phyloP scores from a whole-genome alignment of 2,888 invertebrate genomes.

The Dromius quadrimaculatus region DNA sequence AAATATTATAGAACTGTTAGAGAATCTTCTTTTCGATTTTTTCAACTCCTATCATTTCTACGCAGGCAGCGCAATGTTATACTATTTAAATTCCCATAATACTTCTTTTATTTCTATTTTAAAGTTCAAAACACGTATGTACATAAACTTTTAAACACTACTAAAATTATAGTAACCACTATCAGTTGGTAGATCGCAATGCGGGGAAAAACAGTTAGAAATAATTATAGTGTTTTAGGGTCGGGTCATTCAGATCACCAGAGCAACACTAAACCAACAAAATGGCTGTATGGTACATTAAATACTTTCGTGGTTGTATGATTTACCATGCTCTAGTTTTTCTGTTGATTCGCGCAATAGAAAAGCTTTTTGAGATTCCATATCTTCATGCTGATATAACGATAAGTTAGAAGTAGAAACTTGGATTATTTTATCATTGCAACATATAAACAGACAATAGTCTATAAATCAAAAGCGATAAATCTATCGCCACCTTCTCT shows the following conservation, averaged over 20 bases:
- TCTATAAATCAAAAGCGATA: too few relatives aligned
- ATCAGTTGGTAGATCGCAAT: background rate
- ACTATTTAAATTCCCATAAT: too few relatives aligned
- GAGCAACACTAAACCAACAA: background rate
- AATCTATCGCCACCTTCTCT: conserved; percentile 11
- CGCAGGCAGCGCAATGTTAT: too few relatives aligned
- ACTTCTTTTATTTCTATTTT: too few relatives aligned
- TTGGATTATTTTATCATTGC: too few relatives aligned
- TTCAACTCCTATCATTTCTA: too few relatives aligned
- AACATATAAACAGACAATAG: too few relatives aligned
- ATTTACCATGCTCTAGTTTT: conserved; percentile 6
- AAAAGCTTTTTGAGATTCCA: conserved; percentile 6
- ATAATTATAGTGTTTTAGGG: background rate
- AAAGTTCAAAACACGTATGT: too few relatives aligned
- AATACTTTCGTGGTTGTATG: background rate
- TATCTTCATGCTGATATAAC: conserved; percentile 1
- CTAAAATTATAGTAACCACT: background rate
- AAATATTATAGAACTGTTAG: too few relatives aligned
- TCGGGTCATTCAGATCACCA: conserved; percentile 5
- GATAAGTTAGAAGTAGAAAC: too few relatives aligned
- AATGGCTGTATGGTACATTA: background rate
- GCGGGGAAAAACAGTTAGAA: conserved; percentile 4
- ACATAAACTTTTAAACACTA: too few relatives aligned
- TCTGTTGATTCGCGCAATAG: background rate
- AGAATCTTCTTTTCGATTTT: too few relatives aligned